Percentiles rank a stretch among this genome's conserved stretches.
Evolutionary conservation across 2,797 vertebrate genomes (phyloP).

Genomic region (Enteromius viviparus): DNA sequence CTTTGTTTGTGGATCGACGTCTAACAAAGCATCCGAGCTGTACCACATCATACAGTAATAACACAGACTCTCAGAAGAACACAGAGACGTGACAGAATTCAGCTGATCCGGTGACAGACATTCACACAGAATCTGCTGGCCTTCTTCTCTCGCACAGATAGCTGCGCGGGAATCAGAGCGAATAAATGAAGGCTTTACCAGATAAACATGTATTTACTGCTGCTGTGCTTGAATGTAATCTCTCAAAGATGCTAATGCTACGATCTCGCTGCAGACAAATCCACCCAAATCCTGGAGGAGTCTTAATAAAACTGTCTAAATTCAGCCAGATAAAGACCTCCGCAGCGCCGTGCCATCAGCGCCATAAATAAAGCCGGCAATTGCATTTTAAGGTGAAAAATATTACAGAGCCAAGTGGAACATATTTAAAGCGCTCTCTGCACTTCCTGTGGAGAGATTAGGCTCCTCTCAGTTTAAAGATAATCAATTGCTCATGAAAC

Average conservation of each 20-base stretch:
- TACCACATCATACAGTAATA: not conserved
- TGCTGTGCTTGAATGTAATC: constrained; percentile 68
- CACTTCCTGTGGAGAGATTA: constrained; percentile 75
- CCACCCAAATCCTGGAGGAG: constrained; percentile 63
- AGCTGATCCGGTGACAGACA: not conserved
- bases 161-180: constrained; percentile 13
- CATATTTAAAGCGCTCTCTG: constrained; percentile 80
- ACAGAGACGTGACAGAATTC: not conserved
- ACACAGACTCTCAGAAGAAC: not conserved
- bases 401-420: constrained; percentile 76
- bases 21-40: not conserved
- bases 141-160: constrained; percentile 21
- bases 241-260: constrained; percentile 65
- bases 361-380: constrained; percentile 77
- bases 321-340: constrained; percentile 78
- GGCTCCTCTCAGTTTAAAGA: constrained; percentile 79
- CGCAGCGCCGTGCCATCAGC: constrained; percentile 64
- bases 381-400: constrained; percentile 81
- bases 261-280: constrained; percentile 72
- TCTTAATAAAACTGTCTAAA: constrained; percentile 79
- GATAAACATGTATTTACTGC: constrained; percentile 66
- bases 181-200: constrained; percentile 50
- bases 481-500: constrained; percentile 82
- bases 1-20: not conserved
- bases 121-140: constrained; percentile 7